Conservation (phyloP, 2,888 invertebrate genomes). For the Phengaris alcon region DNA sequence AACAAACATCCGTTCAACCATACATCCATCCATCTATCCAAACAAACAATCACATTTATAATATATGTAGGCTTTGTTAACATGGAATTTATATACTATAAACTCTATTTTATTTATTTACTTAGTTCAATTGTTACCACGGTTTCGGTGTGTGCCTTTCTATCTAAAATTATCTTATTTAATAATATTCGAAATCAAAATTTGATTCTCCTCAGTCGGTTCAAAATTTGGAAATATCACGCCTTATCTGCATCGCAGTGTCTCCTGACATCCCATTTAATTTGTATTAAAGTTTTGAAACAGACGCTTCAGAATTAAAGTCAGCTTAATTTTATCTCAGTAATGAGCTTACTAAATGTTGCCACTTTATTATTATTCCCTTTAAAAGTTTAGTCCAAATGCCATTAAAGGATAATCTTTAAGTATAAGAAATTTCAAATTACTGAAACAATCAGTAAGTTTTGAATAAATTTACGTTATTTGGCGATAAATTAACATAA, state of each 20-base stretch:
- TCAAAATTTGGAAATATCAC: slow-evolving; percentile 3
- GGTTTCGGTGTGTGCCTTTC: no score
- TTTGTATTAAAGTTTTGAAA: slow-evolving; percentile 22
- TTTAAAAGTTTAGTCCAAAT: not conserved
- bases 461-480: not conserved
- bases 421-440: not conserved
- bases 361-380: slow-evolving; percentile 3
- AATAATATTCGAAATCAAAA: not conserved
- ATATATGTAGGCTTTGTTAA: no score
- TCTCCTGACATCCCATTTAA: slow-evolving; percentile 5
- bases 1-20: no score
- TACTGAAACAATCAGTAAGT: not conserved
- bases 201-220: not conserved
- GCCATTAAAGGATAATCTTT: not conserved
- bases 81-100: no score
- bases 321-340: slow-evolving; percentile 23
- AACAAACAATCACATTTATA: no score
- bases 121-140: no score
- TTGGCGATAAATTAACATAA: not conserved
- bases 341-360: slow-evolving; percentile 4
- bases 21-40: no score
- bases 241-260: slow-evolving; percentile 21
- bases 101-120: no score
- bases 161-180: not conserved
- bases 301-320: slow-evolving; percentile 20